Evolutionary conservation across 2,113 vertebrate species (phyloP).

Genomic region (Egretta garzetta): DNA sequence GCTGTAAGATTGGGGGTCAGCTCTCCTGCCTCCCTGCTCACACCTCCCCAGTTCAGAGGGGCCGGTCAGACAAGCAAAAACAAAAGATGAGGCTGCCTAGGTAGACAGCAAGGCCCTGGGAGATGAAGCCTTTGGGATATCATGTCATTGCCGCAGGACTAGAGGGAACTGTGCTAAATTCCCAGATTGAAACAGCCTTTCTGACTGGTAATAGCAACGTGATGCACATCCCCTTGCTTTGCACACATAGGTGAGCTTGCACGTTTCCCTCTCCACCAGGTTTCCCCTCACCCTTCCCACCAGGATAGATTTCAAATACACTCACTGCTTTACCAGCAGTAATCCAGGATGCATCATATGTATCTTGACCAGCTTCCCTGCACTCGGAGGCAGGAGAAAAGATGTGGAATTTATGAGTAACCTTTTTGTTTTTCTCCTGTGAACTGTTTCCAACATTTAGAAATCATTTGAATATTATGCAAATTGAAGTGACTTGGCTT

Average conservation of each 20-base stretch:
- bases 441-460: conserved; percentile 31
- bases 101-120: neutral
- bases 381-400: neutral
- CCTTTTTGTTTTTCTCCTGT: conserved; percentile 1
- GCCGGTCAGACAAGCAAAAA: neutral
- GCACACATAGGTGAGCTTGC: accelerated
- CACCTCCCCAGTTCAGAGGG: neutral
- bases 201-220: neutral
- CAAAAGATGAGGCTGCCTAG: neutral
- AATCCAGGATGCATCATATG: neutral
- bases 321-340: neutral
- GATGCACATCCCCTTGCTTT: neutral
- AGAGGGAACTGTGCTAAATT: neutral
- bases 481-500: conserved; percentile 39
- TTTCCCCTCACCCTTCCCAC: neutral
- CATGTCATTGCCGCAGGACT: neutral
- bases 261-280: neutral
- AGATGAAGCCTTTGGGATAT: neutral
- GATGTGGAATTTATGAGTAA: neutral
- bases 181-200: neutral
- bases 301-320: neutral
- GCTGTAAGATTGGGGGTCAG: neutral
- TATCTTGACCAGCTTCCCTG: neutral
- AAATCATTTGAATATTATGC: conserved; percentile 51
- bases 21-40: neutral